Percentiles rank a stretch among this genome's conserved stretches.
Evolutionary conservation across 2,797 vertebrate genomes (phyloP).

Genomic region (Phoxinus dragarum): DNA sequence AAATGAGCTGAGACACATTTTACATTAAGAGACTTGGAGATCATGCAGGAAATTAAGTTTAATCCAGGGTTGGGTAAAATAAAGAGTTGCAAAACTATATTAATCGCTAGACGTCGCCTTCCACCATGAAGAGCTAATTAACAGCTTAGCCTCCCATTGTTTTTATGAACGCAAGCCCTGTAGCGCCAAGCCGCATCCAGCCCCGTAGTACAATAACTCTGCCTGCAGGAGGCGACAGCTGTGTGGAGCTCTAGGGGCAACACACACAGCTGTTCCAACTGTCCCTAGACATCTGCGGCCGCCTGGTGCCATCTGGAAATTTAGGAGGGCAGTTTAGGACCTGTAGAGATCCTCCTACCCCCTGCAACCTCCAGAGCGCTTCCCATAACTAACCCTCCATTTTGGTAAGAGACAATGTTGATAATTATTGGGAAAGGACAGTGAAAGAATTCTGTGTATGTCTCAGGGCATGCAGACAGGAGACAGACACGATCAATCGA

Average conservation of each 20-base stretch:
- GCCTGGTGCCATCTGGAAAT: conserved; percentile 76
- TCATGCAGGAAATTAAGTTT: conserved; percentile 77
- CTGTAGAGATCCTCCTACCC: conserved; percentile 66
- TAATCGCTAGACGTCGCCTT: conserved; percentile 78
- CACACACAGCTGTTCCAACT: conserved; percentile 73
- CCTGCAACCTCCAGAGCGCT: conserved; percentile 60
- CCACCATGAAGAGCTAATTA: conserved; percentile 81
- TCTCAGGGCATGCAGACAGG: conserved; percentile 63
- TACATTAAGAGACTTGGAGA: conserved; percentile 72
- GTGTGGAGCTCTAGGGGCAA: conserved; percentile 69
- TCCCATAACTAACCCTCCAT: conserved; percentile 69
- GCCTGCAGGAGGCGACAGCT: conserved; percentile 81
- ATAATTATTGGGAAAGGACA: conserved; percentile 68
- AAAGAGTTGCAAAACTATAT: conserved; percentile 65
- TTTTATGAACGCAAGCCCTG: conserved; percentile 80
- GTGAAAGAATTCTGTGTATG: conserved; percentile 59
- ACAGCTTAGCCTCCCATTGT: conserved; percentile 83
- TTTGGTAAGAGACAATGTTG: conserved; percentile 67
- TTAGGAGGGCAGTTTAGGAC: conserved; percentile 73
- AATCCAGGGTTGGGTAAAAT: conserved; percentile 51
- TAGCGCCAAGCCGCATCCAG: conserved; percentile 63
- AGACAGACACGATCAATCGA: conserved; percentile 56
- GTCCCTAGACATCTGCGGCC: conserved; percentile 74
- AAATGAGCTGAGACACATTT: conserved; percentile 72
- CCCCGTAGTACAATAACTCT: conserved; percentile 76